Conservation (phyloP, 2,888 invertebrate genomes). For the Kryphioiulus occultus region DNA sequence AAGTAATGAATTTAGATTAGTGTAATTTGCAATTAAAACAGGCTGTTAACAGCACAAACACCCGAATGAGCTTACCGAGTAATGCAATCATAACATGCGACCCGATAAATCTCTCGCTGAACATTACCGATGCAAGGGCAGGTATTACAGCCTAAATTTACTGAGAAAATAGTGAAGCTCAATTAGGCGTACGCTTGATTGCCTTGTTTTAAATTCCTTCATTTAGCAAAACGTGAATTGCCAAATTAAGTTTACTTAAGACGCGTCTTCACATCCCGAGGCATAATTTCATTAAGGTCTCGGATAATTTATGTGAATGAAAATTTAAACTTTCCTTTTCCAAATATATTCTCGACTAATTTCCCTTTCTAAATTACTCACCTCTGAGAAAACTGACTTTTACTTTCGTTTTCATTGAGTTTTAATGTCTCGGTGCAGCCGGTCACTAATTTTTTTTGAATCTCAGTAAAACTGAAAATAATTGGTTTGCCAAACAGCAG, state of each 20-base stretch:
- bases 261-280: background rate
- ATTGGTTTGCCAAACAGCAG: background rate
- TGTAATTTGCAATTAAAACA: background rate
- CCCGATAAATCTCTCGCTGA: background rate
- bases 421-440: background rate
- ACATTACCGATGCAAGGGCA: background rate
- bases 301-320: conserved; percentile 14
- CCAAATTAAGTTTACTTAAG: conserved; percentile 1
- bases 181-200: background rate
- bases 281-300: background rate
- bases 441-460: background rate
- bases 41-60: background rate
- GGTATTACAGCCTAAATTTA: background rate
- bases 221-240: background rate
- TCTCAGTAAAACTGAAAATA: background rate
- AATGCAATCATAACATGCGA: background rate
- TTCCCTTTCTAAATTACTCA: background rate
- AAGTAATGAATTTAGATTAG: background rate
- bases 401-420: background rate
- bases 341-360: background rate
- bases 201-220: background rate
- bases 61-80: background rate
- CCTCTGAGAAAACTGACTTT: background rate
- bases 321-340: background rate
- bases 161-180: background rate